phyloP scores from a whole-genome alignment of 2,888 invertebrate species.

The Noctua pronuba region DNA sequence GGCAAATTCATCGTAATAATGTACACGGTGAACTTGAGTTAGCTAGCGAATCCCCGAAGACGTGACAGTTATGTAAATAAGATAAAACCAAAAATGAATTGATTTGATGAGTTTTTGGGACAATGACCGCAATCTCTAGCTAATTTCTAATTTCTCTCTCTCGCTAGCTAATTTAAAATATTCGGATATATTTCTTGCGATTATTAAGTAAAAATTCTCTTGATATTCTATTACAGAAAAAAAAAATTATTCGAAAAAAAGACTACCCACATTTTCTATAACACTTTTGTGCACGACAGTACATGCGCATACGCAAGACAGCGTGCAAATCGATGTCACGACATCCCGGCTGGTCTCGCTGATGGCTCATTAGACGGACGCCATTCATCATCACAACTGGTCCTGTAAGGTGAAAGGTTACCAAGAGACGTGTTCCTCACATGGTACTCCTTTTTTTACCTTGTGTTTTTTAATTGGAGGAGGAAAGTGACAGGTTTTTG shows the following conservation, averaged over 20 bases:
- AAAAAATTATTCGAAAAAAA: neutral
- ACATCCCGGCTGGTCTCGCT: conserved; percentile 62
- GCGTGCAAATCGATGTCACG: conserved; percentile 76
- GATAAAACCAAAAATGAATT: neutral
- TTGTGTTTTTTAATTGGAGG: conserved; percentile 27
- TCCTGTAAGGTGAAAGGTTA: conserved; percentile 72
- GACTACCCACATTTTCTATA: neutral
- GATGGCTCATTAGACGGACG: conserved; percentile 73
- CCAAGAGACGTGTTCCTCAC: conserved; percentile 59
- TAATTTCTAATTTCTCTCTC: too few relatives aligned
- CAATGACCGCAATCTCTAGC: neutral
- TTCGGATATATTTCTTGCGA: neutral
- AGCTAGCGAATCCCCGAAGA: neutral
- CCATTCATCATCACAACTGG: conserved; percentile 78
- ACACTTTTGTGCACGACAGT: conserved; percentile 51
- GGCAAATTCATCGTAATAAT: neutral
- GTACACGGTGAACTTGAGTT: neutral
- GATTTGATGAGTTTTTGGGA: neutral
- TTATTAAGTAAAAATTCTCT: neutral
- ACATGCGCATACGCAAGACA: conserved; percentile 67
- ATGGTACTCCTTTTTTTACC: conserved; percentile 20
- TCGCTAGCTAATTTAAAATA: neutral
- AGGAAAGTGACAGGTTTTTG: conserved; percentile 34
- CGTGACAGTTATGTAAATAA: neutral
- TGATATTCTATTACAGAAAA: neutral